A percentile compares a stretch with the other conserved stretches of the same genome.
These are phyloP conservation scores for Tribolium castaneum DNA, from an alignment of 1,140 invertebrate genomes.

Conservation along the genomic window DNA sequence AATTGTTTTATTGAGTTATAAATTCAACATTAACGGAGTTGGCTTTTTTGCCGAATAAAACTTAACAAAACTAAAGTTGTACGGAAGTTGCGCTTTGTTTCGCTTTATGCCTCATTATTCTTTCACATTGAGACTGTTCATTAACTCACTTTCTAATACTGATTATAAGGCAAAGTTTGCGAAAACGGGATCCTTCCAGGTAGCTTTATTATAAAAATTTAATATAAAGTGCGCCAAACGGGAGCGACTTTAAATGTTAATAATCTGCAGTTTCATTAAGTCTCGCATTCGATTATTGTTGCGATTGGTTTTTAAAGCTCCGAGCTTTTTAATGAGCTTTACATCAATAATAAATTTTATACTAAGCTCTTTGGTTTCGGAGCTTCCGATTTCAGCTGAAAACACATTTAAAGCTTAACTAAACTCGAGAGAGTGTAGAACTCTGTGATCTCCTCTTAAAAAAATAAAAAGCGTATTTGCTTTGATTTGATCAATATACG, in stretches of 20 bases:
- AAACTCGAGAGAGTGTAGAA: slow-evolving; percentile 13
- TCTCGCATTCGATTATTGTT: neutral
- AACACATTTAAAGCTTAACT: slow-evolving; percentile 15
- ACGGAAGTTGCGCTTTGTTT: neutral
- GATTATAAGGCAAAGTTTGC: neutral
- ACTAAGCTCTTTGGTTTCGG: slow-evolving; percentile 10
- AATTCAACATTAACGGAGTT: slow-evolving; percentile 1
- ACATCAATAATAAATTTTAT: slow-evolving; percentile 15
- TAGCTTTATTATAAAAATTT: neutral
- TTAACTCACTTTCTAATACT: slow-evolving; percentile 24
- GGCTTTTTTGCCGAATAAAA: neutral
- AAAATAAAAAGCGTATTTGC: neutral
- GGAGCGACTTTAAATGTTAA: too few relatives aligned
- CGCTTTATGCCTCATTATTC: slow-evolving; percentile 21
- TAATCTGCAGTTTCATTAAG: neutral
- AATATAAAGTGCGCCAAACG: neutral
- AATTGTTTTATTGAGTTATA: slow-evolving; percentile 23
- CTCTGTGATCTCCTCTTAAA: slow-evolving; percentile 6
- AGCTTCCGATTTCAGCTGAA: slow-evolving; percentile 10
- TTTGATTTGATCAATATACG: neutral
- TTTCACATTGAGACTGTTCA: neutral
- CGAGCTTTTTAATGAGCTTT: neutral
- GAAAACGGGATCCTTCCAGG: neutral
- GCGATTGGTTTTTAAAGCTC: neutral
- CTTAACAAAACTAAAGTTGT: neutral